Conservation (phyloP, 1,140 invertebrate genomes). For the Vanessa atalanta region DNA sequence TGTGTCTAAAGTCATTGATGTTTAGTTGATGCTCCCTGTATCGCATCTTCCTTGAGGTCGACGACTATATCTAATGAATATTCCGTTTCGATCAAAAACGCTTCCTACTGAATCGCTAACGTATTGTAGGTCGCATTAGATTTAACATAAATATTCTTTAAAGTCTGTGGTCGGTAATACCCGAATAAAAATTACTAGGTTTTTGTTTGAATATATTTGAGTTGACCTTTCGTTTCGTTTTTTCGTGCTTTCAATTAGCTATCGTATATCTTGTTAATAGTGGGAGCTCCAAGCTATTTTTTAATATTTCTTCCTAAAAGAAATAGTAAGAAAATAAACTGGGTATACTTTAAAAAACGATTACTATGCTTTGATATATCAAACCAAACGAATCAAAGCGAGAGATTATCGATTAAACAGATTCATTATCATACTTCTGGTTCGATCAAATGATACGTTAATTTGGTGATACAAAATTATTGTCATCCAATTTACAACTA, state of each 20-base stretch:
- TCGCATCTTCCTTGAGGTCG: conserved; percentile 20
- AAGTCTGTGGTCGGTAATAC: conserved; percentile 5
- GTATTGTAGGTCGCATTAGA: conserved; percentile 19
- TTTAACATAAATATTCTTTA: conserved; percentile 5
- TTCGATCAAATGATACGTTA: too few relatives aligned
- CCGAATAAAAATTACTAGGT: neutral
- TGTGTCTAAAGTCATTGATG: conserved; percentile 2
- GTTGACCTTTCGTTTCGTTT: conserved; percentile 11
- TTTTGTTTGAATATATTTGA: neutral
- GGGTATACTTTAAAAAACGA: too few relatives aligned
- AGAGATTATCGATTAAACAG: too few relatives aligned
- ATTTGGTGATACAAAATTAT: too few relatives aligned
- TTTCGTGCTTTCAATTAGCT: neutral
- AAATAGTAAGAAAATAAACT: too few relatives aligned
- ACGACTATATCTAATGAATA: conserved; percentile 18
- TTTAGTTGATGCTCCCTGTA: neutral
- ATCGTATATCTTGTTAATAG: neutral
- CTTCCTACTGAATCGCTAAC: neutral
- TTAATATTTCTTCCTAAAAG: neutral
- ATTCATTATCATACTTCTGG: too few relatives aligned
- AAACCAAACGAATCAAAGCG: too few relatives aligned
- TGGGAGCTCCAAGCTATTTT: neutral
- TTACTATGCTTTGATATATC: too few relatives aligned
- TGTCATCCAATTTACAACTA: too few relatives aligned
- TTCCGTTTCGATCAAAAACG: conserved; percentile 1